A percentile compares a stretch with the other conserved stretches of the same genome.
Conservation (phyloP, 1,140 invertebrate genomes). For the Drosophila baimaii region DNA sequence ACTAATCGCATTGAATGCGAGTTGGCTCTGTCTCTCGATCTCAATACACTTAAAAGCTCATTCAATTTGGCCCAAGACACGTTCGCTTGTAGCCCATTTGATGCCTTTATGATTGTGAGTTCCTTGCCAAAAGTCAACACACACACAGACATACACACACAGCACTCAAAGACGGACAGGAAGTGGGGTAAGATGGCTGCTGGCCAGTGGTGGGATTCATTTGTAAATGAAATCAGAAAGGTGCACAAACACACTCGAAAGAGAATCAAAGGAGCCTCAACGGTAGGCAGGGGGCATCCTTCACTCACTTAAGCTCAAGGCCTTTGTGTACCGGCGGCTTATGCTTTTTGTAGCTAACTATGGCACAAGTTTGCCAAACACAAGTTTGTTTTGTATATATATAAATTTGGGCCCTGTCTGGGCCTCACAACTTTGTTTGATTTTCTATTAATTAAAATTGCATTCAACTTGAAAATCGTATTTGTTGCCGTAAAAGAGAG, state of each 20-base stretch:
- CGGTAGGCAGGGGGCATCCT: slow-evolving; percentile 26
- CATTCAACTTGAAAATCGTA: slow-evolving; percentile 82
- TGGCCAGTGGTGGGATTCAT: slow-evolving; percentile 51
- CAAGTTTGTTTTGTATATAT: slow-evolving; percentile 57
- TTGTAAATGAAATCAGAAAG: slow-evolving; percentile 81
- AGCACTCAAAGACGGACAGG: not conserved
- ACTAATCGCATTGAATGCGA: slow-evolving; percentile 46
- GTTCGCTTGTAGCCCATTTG: slow-evolving; percentile 63
- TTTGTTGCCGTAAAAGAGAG: slow-evolving; percentile 58
- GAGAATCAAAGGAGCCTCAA: slow-evolving; percentile 1
- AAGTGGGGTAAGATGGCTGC: slow-evolving; percentile 37
- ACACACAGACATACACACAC: slow-evolving; percentile 11
- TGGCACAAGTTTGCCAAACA: slow-evolving; percentile 53
- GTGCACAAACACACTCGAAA: slow-evolving; percentile 52
- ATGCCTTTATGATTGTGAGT: slow-evolving; percentile 75
- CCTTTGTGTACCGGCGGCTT: slow-evolving; percentile 49
- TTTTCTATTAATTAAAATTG: slow-evolving; percentile 84
- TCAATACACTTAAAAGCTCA: slow-evolving; percentile 79
- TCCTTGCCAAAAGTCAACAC: slow-evolving; percentile 58
- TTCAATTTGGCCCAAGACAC: slow-evolving; percentile 74
- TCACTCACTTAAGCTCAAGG: slow-evolving; percentile 54
- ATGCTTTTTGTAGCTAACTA: slow-evolving; percentile 52
- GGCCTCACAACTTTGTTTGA: slow-evolving; percentile 72
- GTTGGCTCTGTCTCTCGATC: slow-evolving; percentile 31
- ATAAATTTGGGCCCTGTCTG: slow-evolving; percentile 23